Evolutionary conservation across 30 jellyfish, hydroid and myxozoan genomes (phyloP).

Genomic region (Haliclystus octoradiatus): DNA sequence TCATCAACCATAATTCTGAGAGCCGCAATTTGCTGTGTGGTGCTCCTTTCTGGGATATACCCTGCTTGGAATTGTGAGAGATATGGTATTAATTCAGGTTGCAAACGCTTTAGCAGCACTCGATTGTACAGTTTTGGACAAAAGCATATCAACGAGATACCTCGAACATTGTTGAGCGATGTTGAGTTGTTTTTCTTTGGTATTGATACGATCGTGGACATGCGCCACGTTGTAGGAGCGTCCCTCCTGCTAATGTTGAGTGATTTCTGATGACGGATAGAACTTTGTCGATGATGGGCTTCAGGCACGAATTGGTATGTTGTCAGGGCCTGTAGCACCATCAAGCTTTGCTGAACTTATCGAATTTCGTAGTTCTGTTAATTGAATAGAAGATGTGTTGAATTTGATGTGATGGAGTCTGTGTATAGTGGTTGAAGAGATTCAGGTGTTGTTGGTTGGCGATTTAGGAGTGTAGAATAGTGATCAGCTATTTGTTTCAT

Average conservation of each 20-base stretch:
- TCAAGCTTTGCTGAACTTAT: not conserved
- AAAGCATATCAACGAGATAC: not conserved
- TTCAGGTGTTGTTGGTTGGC: not conserved
- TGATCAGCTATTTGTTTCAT: not conserved
- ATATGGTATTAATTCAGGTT: too few relatives aligned
- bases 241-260: not conserved
- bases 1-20: not conserved
- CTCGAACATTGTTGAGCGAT: not conserved
- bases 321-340: not conserved
- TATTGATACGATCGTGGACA: not conserved
- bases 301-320: not conserved
- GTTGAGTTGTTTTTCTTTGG: not conserved
- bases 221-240: not conserved
- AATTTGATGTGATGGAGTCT: not conserved
- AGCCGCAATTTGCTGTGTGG: not conserved
- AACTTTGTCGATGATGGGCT: too few relatives aligned
- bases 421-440: not conserved
- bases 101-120: not conserved
- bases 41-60: not conserved
- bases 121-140: not conserved
- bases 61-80: not conserved
- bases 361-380: not conserved
- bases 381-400: not conserved
- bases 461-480: not conserved
- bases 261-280: too few relatives aligned